Evolutionary conservation across 2,797 vertebrate species (phyloP).

Genomic region (Xenentodon cancila): DNA sequence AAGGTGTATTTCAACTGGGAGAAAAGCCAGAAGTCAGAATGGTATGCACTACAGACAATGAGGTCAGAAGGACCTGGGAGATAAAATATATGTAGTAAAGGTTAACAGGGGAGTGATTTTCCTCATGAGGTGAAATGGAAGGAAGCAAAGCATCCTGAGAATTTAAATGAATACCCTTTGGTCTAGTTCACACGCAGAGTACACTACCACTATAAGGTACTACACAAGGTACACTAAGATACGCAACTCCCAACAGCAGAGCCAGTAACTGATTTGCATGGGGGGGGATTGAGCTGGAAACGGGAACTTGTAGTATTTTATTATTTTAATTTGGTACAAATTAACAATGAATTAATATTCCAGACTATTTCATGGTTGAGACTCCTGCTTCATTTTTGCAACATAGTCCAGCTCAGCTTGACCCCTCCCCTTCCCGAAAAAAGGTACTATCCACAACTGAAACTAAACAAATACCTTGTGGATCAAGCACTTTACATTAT

Average conservation of each 20-base stretch:
- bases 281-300: constrained; percentile 3
- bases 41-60: constrained; percentile 25
- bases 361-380: constrained; percentile 23
- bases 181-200: background rate
- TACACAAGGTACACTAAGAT: constrained; percentile 3
- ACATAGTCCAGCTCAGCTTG: background rate
- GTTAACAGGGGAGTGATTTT: constrained; percentile 31
- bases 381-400: constrained; percentile 1
- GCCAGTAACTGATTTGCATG: background rate
- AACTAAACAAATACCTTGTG: too few species aligned
- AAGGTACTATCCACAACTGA: too few species aligned
- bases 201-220: background rate
- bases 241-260: background rate
- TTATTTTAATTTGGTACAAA: background rate
- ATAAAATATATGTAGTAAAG: constrained; percentile 16
- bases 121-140: constrained; percentile 49
- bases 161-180: constrained; percentile 41
- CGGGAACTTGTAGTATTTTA: background rate
- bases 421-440: background rate
- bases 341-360: constrained; percentile 1
- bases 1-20: constrained; percentile 1
- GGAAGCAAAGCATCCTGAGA: constrained; percentile 55
- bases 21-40: constrained; percentile 20
- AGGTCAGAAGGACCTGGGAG: constrained; percentile 1
- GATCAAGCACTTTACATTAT: too few species aligned